Percentiles rank a stretch among this genome's conserved stretches.
Evolutionary conservation across 64 coral and sea anemone species (phyloP).

Genomic region (Pocillopora verrucosa): DNA sequence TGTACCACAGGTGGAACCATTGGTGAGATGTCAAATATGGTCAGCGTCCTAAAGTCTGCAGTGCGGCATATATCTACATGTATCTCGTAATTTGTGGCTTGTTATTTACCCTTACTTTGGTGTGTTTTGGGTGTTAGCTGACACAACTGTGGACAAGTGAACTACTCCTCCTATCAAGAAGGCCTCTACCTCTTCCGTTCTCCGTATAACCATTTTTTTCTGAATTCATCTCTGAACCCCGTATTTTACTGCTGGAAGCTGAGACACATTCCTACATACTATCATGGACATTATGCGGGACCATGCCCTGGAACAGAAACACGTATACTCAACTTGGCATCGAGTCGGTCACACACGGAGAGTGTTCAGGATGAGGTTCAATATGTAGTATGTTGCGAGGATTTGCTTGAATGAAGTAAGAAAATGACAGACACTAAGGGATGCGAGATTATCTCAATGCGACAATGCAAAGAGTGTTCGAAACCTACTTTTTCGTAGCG

Average conservation of each 20-base stretch:
- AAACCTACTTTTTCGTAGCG: no score
- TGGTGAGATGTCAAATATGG: neutral
- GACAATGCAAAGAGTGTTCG: no score
- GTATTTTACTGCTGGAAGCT: neutral
- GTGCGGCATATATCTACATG: neutral
- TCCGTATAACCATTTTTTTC: neutral
- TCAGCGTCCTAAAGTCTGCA: neutral
- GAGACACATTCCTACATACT: neutral
- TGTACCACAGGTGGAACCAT: neutral
- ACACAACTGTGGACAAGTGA: neutral
- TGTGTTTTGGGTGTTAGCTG: neutral
- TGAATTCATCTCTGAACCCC: neutral
- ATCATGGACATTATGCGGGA: neutral
- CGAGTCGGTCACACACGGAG: no score
- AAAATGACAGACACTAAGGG: no score
- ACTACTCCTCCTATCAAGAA: neutral
- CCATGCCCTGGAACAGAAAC: neutral
- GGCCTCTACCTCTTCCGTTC: neutral
- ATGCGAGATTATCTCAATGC: no score
- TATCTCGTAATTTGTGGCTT: neutral
- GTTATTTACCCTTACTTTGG: neutral
- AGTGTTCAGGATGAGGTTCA: no score
- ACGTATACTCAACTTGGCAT: no score
- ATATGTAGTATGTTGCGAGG: no score
- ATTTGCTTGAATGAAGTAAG: no score